Evolutionary conservation across 2,113 vertebrate species (phyloP).

Genomic region (Athene noctua): DNA sequence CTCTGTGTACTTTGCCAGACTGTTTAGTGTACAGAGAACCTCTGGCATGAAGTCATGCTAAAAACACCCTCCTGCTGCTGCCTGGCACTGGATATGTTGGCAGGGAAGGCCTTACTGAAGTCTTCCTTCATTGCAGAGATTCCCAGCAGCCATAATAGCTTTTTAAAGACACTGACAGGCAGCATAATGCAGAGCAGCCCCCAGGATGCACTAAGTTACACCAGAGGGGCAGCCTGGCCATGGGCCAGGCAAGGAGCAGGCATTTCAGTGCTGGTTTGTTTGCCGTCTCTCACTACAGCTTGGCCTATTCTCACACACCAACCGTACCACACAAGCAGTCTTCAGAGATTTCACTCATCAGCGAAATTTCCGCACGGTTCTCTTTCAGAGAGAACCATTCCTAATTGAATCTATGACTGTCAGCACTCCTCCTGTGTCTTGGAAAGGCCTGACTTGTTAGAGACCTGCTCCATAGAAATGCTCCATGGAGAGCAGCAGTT

Average conservation of each 20-base stretch:
- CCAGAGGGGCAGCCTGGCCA: background rate
- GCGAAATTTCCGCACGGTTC: background rate
- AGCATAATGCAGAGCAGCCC: background rate
- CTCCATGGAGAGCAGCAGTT: background rate
- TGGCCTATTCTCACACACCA: background rate
- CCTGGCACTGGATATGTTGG: constrained; percentile 15
- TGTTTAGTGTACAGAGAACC: constrained; percentile 11
- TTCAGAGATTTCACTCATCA: background rate
- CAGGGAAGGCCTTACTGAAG: constrained; percentile 11
- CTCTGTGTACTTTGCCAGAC: background rate
- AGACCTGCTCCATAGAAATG: background rate
- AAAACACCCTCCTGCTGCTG: constrained; percentile 38
- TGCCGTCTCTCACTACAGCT: background rate
- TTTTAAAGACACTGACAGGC: constrained; percentile 29
- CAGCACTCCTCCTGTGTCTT: background rate
- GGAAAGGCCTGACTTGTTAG: background rate
- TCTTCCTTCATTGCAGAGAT: background rate
- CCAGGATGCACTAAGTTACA: background rate
- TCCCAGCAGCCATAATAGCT: constrained; percentile 7
- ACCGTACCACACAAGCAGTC: background rate
- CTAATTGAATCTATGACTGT: background rate
- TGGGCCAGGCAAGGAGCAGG: background rate
- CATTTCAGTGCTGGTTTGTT: background rate
- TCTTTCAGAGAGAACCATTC: background rate
- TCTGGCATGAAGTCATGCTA: constrained; percentile 12